Base-by-base conservation (phyloP, 2,888 invertebrate species). In the Hyles lineata region DNA sequence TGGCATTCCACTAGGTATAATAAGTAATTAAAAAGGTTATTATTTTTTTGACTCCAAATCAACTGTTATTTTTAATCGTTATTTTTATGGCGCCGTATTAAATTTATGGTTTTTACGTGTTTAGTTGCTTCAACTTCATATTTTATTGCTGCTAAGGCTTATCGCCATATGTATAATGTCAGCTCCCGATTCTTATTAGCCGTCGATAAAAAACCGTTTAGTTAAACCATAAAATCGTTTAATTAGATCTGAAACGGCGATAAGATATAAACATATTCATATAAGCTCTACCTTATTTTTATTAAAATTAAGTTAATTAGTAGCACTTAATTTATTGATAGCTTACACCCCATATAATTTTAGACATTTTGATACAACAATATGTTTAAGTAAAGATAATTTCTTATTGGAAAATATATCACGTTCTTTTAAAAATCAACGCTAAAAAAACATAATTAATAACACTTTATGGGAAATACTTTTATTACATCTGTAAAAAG, bases 191-290 rank as follows among this genome's bases (percentile, higher is more conserved):
- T 60, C 25, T 25, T 62, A 71, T 71, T 52, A 2, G 50, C 7
- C 55, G 55, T 55, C 25, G 52, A 71, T 67, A 58, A 59, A 55
- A 32, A 32, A 63, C 62, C 43, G 69, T 71, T 70, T 35, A 43
- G 63, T 60, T 15, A 63, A 55, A 63, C 35, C 35, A 43, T 63
- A 43, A 63, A 63, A 63, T 21, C n/a, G 43, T 63, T 43, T 63
- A 63, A 63, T 63, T n/a, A 63, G 9, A 63, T 43, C 9, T 63
- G 6, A 63, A 21, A 43, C 5, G 9, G 21, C n/a, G 35, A 43
- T 63, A 43, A 63, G 43, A 43, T 63, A 21, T 43, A 63, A 63
- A 63, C 15, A 60, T 23, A 60, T 60, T 60, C 21, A 63, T 63
- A 63, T 63, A 21, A 19, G 11, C 35, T 63, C 3, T 17, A 61